Evolutionary conservation across 2,113 vertebrate genomes (phyloP), one percentile per base, ranked within the genome.

Genomic region (Arizona elegans): DNA sequence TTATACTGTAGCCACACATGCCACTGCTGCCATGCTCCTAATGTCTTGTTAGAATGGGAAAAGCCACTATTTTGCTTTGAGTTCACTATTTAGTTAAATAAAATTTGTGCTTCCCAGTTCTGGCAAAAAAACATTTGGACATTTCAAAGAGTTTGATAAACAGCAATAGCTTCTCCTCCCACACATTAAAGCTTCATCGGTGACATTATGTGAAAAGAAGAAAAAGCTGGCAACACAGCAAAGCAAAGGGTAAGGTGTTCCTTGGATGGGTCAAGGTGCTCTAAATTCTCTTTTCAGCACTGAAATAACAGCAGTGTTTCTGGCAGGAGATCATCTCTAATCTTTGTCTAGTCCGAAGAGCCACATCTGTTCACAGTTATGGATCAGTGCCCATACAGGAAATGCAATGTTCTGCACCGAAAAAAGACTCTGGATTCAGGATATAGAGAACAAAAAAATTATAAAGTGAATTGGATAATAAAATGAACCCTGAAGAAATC

Each of bases 71-170:
- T 43, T 75, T 17, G 92, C 24, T 93, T 95, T 89, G 58, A 96
- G 97, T 97, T 97, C 97, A 96, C 26, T 94, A 92, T 89, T 96
- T 96, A 96, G 95, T 95, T 96, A 94, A 97, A 96, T 95, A 96
- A 96, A 97, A 95, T 65, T 56, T 94, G 90, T 0, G 26, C 93
- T 96, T 96, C 96, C 88, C 85, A 29, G 93, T 89, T 92, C 95
- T 95, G 92, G 96, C 97, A 96, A 95, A 92, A 95, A 92, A 70
- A 96, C 85, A 6, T 94, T 47, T 95, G 90, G 94, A 97, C 94
- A 70, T 98, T 98, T 98, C 96, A 97, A 97, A 98, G 97, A 92
- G 91, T 93, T 96, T 96, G 97, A 98, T 98, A 97, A 98, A 97
- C 95, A 97, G 97, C 96, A 93, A 97, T 92, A 95, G 96, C 97